Percentiles rank a stretch among this genome's conserved stretches.
Evolutionary conservation across 2,888 invertebrate species (phyloP).

Genomic region (Conistra vaccinii): DNA sequence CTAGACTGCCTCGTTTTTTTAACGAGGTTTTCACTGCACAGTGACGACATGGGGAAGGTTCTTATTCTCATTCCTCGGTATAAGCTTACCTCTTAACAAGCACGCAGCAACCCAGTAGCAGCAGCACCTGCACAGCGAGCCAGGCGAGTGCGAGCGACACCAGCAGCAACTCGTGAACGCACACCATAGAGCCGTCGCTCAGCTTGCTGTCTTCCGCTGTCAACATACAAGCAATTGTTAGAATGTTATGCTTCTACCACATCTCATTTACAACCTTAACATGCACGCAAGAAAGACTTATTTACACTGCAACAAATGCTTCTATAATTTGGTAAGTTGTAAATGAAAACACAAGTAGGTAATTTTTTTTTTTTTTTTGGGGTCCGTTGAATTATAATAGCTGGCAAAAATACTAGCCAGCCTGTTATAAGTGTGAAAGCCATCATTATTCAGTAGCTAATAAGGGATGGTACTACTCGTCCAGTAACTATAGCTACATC

Average conservation of each 20-base stretch:
- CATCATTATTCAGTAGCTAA: neutral
- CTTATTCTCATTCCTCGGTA: neutral
- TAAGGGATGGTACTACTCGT: neutral
- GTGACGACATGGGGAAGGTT: neutral
- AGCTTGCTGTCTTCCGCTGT: slow-evolving; percentile 73
- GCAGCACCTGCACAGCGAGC: slow-evolving; percentile 90
- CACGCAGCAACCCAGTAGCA: slow-evolving; percentile 89
- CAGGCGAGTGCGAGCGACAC: slow-evolving; percentile 92
- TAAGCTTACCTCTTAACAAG: slow-evolving; percentile 87
- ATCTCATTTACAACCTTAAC: neutral
- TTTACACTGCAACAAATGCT: neutral
- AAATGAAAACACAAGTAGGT: neutral
- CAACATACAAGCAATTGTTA: neutral
- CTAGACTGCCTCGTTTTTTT: no score
- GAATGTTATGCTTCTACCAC: neutral
- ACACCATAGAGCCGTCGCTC: slow-evolving; percentile 82
- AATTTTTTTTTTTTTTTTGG: no score
- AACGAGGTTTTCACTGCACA: neutral
- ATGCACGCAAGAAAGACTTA: neutral
- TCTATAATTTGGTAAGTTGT: neutral
- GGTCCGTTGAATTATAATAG: no score
- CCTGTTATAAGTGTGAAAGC: neutral
- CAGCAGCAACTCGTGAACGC: slow-evolving; percentile 92
- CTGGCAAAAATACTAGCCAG: neutral
- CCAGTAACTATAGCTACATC: neutral